These are phyloP conservation scores for Tiliacea citrago DNA, from an alignment of 2,888 invertebrate genomes.

Conservation along the genomic window DNA sequence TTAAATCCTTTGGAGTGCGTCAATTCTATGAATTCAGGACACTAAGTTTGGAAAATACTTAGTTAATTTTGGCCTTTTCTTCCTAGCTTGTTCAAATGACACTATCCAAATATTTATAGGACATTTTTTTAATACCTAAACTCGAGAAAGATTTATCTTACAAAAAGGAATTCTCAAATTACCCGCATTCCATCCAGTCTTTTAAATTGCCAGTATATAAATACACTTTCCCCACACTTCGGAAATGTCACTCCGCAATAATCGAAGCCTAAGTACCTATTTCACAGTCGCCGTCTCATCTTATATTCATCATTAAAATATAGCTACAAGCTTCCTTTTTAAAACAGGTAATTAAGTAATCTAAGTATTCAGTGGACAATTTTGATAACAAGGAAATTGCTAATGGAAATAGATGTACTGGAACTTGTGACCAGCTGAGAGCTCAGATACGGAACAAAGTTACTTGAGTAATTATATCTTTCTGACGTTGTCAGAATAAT, in stretches of 20 bases:
- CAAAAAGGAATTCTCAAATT: constrained; percentile 10
- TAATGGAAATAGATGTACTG: constrained; percentile 27
- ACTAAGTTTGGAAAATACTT: background rate
- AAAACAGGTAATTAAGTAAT: background rate
- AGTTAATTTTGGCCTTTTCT: background rate
- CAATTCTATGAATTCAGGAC: background rate
- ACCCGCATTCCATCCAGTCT: background rate
- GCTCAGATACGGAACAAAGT: background rate
- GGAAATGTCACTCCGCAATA: background rate
- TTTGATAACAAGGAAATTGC: constrained; percentile 10
- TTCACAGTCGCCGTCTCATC: background rate
- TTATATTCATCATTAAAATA: constrained; percentile 1
- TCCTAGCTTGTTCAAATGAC: background rate
- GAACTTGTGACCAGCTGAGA: background rate
- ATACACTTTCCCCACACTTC: background rate
- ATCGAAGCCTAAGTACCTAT: background rate
- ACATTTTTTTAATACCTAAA: background rate
- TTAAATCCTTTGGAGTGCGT: no score
- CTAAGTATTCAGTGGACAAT: constrained; percentile 9
- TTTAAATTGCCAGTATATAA: constrained; percentile 9
- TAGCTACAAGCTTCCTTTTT: background rate
- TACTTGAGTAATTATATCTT: constrained; percentile 6
- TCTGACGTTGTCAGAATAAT: background rate
- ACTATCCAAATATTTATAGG: background rate
- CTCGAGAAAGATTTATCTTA: background rate